These are phyloP conservation scores for Anarsia innoxiella DNA, from an alignment of 2,888 invertebrate genomes.

Conservation along the genomic window DNA sequence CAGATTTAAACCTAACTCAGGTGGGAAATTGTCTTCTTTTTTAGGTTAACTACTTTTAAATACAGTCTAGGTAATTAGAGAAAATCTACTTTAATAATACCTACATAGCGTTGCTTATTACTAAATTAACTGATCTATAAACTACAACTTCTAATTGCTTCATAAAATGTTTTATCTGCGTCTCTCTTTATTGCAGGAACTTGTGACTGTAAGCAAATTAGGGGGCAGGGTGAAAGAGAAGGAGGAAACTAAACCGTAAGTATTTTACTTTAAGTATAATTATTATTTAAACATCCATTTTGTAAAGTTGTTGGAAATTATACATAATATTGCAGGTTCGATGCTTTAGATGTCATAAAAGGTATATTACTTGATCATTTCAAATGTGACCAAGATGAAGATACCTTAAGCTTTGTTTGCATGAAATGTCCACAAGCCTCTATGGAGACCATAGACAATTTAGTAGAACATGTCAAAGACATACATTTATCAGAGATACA, in stretches of 20 bases:
- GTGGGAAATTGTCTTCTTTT: too few relatives aligned
- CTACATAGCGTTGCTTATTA: too few relatives aligned
- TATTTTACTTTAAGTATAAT: conserved; percentile 12
- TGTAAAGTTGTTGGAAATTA: background rate
- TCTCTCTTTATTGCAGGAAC: too few relatives aligned
- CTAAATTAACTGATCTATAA: too few relatives aligned
- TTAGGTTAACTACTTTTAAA: too few relatives aligned
- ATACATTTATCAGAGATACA: conserved; percentile 25
- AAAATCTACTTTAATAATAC: too few relatives aligned
- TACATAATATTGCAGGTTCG: conserved; percentile 41
- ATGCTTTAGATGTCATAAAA: conserved; percentile 23
- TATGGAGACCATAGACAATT: conserved; percentile 21
- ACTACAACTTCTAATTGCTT: too few relatives aligned
- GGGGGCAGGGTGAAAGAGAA: conserved; percentile 1
- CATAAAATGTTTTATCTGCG: too few relatives aligned
- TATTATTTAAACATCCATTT: background rate
- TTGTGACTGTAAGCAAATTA: too few relatives aligned
- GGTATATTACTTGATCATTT: conserved; percentile 33
- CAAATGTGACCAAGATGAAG: conserved; percentile 27
- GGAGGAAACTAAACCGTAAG: conserved; percentile 22
- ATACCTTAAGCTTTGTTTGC: conserved; percentile 35
- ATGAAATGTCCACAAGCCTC: conserved; percentile 35
- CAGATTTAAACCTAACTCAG: too few relatives aligned
- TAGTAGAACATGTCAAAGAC: conserved; percentile 35
- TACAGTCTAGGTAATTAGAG: too few relatives aligned